Conservation (phyloP, 2,113 vertebrate genomes). For the Corythoichthys haematopterus region DNA sequence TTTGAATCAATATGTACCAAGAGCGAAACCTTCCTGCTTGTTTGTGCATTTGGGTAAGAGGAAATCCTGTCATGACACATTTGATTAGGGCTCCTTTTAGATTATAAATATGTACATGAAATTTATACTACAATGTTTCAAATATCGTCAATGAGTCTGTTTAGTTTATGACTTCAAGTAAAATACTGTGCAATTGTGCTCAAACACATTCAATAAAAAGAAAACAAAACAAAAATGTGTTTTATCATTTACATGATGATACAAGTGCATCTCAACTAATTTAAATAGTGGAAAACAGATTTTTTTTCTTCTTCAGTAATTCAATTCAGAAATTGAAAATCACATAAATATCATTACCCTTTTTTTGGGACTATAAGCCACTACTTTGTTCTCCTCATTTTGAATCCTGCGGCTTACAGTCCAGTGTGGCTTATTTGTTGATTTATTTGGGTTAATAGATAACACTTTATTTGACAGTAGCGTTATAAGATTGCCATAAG, state of each 20-base stretch:
- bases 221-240: not conserved
- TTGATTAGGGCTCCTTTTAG: not conserved
- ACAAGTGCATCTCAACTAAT: not conserved
- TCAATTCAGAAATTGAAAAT: too few relatives aligned
- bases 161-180: not conserved
- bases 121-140: not conserved
- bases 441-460: too few relatives aligned
- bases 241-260: not conserved
- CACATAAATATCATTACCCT: too few relatives aligned
- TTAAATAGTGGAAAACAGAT: not conserved
- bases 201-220: not conserved
- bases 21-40: not conserved
- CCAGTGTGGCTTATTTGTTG: too few relatives aligned
- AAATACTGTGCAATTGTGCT: not conserved
- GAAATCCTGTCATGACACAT: conserved; percentile 1
- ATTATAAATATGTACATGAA: not conserved
- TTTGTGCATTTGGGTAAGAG: not conserved
- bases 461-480: too few relatives aligned
- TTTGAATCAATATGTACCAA: not conserved
- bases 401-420: too few relatives aligned
- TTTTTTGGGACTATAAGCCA: too few relatives aligned
- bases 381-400: too few relatives aligned
- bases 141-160: not conserved
- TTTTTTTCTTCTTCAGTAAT: not conserved
- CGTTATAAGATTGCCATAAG: too few relatives aligned